Base-by-base conservation (phyloP, 2,797 vertebrate species). In the Chelidonichthys spinosus region DNA sequence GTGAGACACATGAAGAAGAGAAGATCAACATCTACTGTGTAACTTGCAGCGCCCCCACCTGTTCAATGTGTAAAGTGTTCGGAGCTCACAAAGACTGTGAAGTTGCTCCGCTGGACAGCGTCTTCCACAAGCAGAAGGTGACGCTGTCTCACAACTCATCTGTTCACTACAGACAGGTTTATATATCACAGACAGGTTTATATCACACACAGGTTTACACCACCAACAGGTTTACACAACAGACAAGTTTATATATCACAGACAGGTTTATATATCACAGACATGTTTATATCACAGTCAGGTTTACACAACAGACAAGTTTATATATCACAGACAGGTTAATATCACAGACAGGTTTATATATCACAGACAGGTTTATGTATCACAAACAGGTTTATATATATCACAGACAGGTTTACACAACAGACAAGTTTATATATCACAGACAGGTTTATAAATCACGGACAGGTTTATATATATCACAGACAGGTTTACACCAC, bases 1-100 rank as follows among this genome's bases (percentile, higher is more conserved):
- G 98, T 0, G 97, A 96, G 59, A 94, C 97, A 15, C 98, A 99
- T 0, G 94, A 95, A 17, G 96, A 96, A 0, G 97, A 99, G 87
- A 96, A 94, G 89, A 97, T 99, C 89, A 99, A 99, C 86, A 98
- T 99, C 91, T 99, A 99, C 84, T 99, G 98, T 18, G 76, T 97
- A 63, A 96, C 94, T 82, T 97, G 96, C 75, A 94, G 96, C 78
- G 91, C 93, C 10, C 98, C 98, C 79, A 98, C 97, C 74, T 99
- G 98, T 63, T 99, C 98, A 1, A 85, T 99, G 77, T 99, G 98
- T 76, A 99, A 99, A 87, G 96, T 99, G 83, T 99, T 99, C 11
- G 98, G 98, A 35, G 94, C 90, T 1, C 98, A 99, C 89, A 96
- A 96, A 72, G 94, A 96, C 86, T 99, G 97, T 69, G 93, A 98